Evolutionary conservation across 2,888 invertebrate species (phyloP).

Genomic region (Eupithecia dodoneata): DNA sequence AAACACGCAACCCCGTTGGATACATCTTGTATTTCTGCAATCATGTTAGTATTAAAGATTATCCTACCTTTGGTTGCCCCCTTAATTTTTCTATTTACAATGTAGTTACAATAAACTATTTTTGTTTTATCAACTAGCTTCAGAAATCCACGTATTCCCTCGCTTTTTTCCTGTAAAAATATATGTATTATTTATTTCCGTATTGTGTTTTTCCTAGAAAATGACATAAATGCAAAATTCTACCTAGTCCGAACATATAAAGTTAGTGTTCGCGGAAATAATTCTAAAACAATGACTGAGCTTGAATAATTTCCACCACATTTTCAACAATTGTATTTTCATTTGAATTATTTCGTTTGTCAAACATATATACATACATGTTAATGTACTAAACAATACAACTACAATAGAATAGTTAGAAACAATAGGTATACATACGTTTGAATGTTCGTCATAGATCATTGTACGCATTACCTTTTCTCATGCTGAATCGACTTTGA

Average conservation of each 20-base stretch:
- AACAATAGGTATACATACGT: constrained; percentile 26
- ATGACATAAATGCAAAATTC: not conserved
- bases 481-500: not conserved
- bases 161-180: not conserved
- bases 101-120: not conserved
- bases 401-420: constrained; percentile 31
- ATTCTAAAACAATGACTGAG: not conserved
- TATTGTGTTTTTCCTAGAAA: not conserved
- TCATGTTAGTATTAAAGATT: constrained; percentile 21
- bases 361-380: not conserved
- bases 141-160: not conserved
- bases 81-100: not conserved
- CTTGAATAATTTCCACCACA: constrained; percentile 1
- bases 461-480: constrained; percentile 9
- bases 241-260: not conserved
- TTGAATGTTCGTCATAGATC: constrained; percentile 16
- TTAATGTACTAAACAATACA: constrained; percentile 14
- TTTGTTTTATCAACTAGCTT: not conserved
- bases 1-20: constrained; percentile 48
- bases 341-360: constrained; percentile 27
- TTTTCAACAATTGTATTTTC: constrained; percentile 11
- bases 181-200: not conserved
- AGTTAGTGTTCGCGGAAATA: not conserved
- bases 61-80: not conserved
- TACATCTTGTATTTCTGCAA: constrained; percentile 42